Percentiles rank a stretch among this genome's conserved stretches.
These are phyloP conservation scores for Apamea monoglypha DNA, from an alignment of 2,888 invertebrate genomes.

Conservation along the genomic window DNA sequence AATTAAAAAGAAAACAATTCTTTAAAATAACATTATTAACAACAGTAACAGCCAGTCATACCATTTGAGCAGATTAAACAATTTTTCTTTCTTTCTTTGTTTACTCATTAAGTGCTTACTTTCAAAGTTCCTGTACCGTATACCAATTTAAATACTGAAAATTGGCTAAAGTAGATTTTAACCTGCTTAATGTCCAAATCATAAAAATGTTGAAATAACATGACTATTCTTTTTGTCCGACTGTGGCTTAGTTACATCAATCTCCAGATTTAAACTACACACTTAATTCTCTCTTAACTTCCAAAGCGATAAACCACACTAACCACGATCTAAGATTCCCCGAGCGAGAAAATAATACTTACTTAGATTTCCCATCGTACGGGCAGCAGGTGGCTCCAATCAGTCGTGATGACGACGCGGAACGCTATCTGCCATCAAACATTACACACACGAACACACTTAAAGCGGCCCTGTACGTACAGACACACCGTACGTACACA, in stretches of 20 bases:
- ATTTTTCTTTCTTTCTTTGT: not conserved
- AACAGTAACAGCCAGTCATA: not conserved
- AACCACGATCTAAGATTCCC: constrained; percentile 18
- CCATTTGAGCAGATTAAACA: not conserved
- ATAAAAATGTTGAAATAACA: not conserved
- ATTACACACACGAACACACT: constrained; percentile 23
- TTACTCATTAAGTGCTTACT: not conserved
- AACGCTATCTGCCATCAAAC: constrained; percentile 54
- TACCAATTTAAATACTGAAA: not conserved
- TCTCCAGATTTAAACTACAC: not conserved
- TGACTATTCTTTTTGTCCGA: not conserved
- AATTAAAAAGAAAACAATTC: not conserved
- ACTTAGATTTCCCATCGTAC: constrained; percentile 31
- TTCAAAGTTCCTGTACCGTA: not conserved
- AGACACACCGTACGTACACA: constrained; percentile 23
- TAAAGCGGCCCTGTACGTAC: not conserved
- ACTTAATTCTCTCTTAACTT: constrained; percentile 7
- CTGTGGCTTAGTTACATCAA: not conserved
- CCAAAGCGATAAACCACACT: constrained; percentile 12
- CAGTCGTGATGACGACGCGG: constrained; percentile 64
- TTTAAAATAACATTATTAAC: not conserved
- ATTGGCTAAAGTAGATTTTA: not conserved
- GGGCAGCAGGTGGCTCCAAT: constrained; percentile 65
- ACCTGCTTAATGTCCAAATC: not conserved
- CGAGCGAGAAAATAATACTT: constrained; percentile 23